These are phyloP conservation scores for Scaptomyza hsui DNA, from an alignment of 1,140 invertebrate genomes.

Conservation along the genomic window DNA sequence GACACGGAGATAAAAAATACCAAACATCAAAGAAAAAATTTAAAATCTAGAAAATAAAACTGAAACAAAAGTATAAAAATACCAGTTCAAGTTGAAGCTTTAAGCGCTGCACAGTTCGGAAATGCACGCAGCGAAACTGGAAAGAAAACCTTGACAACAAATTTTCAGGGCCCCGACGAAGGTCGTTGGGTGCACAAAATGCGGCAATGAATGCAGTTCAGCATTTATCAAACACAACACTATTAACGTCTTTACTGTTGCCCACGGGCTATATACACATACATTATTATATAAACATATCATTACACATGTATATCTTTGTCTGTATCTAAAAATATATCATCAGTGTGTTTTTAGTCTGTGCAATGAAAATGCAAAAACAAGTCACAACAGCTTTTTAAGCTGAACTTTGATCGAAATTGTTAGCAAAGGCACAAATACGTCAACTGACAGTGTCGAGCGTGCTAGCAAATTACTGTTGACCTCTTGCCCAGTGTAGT, in stretches of 20 bases:
- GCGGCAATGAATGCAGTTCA: constrained; percentile 65
- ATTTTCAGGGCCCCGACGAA: constrained; percentile 73
- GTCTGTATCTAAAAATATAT: constrained; percentile 6
- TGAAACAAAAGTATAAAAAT: constrained; percentile 48
- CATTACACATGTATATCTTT: neutral
- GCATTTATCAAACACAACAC: constrained; percentile 42
- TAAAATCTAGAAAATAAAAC: constrained; percentile 9
- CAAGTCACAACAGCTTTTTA: constrained; percentile 66
- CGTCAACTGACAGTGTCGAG: constrained; percentile 22
- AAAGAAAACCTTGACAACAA: constrained; percentile 72
- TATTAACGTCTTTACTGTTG: constrained; percentile 52
- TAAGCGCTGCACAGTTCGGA: constrained; percentile 51
- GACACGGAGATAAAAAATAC: constrained; percentile 26
- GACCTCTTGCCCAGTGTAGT: constrained; percentile 57
- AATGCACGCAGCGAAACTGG: constrained; percentile 59
- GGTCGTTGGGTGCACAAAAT: constrained; percentile 69
- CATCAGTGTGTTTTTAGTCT: neutral
- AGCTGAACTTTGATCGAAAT: constrained; percentile 72
- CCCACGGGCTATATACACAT: neutral
- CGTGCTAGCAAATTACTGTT: constrained; percentile 38
- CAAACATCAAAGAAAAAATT: neutral
- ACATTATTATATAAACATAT: constrained; percentile 3
- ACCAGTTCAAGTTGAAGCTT: constrained; percentile 75
- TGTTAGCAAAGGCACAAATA: constrained; percentile 31
- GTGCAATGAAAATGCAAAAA: constrained; percentile 56